phyloP scores from a whole-genome alignment of 2,797 vertebrate genomes.

The Pseudomugil gertrudae region DNA sequence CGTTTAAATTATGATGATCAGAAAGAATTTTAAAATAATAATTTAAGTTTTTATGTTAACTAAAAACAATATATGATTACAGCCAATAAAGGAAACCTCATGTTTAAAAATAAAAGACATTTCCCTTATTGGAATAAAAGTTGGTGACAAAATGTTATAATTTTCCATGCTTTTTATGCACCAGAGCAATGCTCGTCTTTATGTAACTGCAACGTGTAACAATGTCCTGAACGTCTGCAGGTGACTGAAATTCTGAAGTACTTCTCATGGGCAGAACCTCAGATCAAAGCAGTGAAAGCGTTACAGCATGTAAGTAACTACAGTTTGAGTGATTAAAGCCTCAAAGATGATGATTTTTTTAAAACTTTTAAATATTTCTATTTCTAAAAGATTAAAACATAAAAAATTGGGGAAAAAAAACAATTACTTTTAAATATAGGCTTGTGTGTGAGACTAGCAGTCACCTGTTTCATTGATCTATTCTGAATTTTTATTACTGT shows the following conservation, averaged over 20 bases:
- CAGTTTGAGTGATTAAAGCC: background rate
- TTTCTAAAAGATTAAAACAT: background rate
- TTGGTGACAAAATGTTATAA: background rate
- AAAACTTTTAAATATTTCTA: background rate
- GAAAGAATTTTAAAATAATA: background rate
- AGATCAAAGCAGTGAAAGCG: conserved; percentile 97
- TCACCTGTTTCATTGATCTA: background rate
- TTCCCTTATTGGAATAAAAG: background rate
- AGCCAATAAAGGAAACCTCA: background rate
- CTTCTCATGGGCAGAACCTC: conserved; percentile 98
- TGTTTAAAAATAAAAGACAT: background rate
- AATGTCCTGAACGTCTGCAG: conserved; percentile 73
- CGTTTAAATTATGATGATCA: background rate
- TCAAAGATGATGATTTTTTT: background rate
- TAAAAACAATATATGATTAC: background rate
- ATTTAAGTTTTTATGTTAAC: background rate
- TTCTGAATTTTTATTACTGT: background rate
- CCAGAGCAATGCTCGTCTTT: background rate
- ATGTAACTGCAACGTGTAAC: background rate
- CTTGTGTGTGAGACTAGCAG: background rate
- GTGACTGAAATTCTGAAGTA: conserved; percentile 96
- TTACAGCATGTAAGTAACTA: conserved; percentile 91
- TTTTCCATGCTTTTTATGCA: background rate
- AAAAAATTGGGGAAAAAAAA: background rate
- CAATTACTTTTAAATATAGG: background rate